A percentile compares a stretch with the other conserved stretches of the same genome.
Evolutionary conservation across 1,140 invertebrate species (phyloP).

Genomic region (Bombus balteatus): DNA sequence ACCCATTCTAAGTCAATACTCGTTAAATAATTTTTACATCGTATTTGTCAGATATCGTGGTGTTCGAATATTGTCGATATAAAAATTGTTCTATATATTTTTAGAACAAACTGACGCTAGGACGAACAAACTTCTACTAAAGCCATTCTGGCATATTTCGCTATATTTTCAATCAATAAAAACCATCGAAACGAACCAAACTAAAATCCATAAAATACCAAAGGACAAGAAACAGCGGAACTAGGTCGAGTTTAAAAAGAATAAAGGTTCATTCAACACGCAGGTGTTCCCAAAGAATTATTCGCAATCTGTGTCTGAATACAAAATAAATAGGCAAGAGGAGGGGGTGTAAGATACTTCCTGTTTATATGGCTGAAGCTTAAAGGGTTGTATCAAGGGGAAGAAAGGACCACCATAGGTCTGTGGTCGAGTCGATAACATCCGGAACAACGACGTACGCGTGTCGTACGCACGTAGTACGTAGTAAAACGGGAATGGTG

Average conservation of each 20-base stretch:
- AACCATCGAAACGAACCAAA: neutral
- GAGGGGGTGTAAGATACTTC: slow-evolving; percentile 33
- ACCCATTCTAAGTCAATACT: neutral
- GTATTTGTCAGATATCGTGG: neutral
- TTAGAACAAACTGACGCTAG: too few species aligned
- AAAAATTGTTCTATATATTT: too few species aligned
- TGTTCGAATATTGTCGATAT: neutral
- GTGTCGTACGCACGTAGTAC: slow-evolving; percentile 56
- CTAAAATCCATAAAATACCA: neutral
- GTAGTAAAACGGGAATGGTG: slow-evolving; percentile 74
- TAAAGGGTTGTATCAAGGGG: slow-evolving; percentile 52
- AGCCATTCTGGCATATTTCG: too few species aligned
- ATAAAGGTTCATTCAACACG: neutral
- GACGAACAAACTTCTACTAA: too few species aligned
- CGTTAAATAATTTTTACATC: neutral
- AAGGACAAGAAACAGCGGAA: neutral
- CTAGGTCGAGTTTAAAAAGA: neutral
- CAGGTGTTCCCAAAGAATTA: slow-evolving; percentile 39
- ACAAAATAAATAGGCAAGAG: neutral
- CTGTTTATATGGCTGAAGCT: slow-evolving; percentile 58
- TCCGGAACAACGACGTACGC: slow-evolving; percentile 58
- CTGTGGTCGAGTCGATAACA: slow-evolving; percentile 51
- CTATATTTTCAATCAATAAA: neutral
- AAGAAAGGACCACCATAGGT: slow-evolving; percentile 13
- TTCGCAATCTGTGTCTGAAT: slow-evolving; percentile 18